Evolutionary conservation across 2,888 invertebrate species (phyloP), one percentile per base, ranked within the genome.

Genomic region (Mimumesa dahlbomi): DNA sequence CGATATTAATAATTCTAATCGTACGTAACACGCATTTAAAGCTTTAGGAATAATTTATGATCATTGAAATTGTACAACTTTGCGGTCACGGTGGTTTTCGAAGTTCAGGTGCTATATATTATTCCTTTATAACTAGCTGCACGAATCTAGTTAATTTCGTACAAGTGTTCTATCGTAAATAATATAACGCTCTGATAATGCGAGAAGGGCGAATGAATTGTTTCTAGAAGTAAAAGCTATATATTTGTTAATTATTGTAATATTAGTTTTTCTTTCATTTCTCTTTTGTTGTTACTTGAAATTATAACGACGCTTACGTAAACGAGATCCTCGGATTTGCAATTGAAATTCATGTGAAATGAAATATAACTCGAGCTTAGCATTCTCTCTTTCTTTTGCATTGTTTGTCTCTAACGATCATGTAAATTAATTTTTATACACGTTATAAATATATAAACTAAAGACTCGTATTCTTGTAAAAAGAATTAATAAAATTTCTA

Each of bases 361-460:
- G 64, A 56, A 54, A 29, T 48, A 25, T 75, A 79, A 74, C 73
- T 71, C 58, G 68, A 77, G 70, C 66, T 76, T 79, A 74, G 40
- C 46, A 64, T 45, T 22, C n/a, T 29, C 25, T n/a, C n/a, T n/a
- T n/a, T n/a, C n/a, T 67, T 63, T 53, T 36, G 61, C 50, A 50
- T 43, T 66, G 43, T 63, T 66, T 70, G 34, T 40, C 50, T 38
- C 59, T 75, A 68, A 75, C 63, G 53, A 69, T 40, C 40, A 59
- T 70, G 70, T 75, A 79, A 77, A 79, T 77, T 68, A 75, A 77
- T 77, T 77, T 71, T 72, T 77, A 65, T 73, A 79, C 50, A 58
- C 53, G 66, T 34, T 46, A 65, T 61, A 65, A 38, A 45, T 34
- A 34, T 34, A 34, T 34, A 34, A n/a, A 58, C 75, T 71, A 58